Conservation (phyloP, 2,797 vertebrate genomes). For the Dryobates pubescens region DNA sequence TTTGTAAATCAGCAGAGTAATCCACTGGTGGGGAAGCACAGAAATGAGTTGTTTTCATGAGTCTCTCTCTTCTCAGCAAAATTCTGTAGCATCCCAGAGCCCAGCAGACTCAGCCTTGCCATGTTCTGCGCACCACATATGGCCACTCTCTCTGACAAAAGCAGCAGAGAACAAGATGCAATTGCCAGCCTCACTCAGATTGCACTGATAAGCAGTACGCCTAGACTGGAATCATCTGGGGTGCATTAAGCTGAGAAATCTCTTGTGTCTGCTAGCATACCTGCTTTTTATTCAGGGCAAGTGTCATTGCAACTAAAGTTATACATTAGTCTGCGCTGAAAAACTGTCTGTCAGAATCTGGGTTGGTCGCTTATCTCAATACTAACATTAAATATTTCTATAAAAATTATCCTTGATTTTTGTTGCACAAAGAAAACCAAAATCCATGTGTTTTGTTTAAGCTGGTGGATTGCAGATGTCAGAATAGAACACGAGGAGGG, state of each 20-base stretch:
- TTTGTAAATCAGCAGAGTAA: not conserved
- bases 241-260: slow-evolving; percentile 26
- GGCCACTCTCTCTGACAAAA: not conserved
- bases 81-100: not conserved
- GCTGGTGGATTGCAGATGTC: not conserved
- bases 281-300: not conserved
- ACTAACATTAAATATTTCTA: slow-evolving; percentile 29
- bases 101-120: not conserved
- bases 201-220: not conserved
- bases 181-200: not conserved
- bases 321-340: not conserved
- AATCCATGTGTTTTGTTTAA: slow-evolving; percentile 26
- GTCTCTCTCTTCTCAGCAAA: not conserved
- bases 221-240: slow-evolving; percentile 23
- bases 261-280: not conserved
- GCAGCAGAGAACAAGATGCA: not conserved
- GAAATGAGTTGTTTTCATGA: not conserved
- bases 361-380: slow-evolving; percentile 35
- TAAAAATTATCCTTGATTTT: slow-evolving; percentile 37
- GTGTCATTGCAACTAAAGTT: not conserved
- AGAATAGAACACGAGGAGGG: not conserved
- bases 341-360: slow-evolving; percentile 45
- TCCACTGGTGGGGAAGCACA: not conserved
- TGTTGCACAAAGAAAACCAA: slow-evolving; percentile 42
- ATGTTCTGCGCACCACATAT: not conserved